These are phyloP conservation scores for Tinea semifulvella DNA, from an alignment of 2,888 invertebrate species.

Conservation along the genomic window DNA sequence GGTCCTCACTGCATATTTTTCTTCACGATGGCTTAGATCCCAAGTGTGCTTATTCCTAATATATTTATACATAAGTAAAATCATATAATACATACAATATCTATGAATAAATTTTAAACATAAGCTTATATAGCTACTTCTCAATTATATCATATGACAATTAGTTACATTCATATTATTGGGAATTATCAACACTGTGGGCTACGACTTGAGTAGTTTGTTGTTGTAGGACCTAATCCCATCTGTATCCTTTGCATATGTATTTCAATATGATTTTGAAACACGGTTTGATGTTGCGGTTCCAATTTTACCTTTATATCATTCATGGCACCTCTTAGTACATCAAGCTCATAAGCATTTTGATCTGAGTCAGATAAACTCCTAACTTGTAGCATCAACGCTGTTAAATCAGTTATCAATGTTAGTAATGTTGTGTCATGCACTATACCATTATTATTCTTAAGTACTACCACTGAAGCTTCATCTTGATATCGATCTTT, in stretches of 20 bases:
- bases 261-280: conserved; percentile 90
- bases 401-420: conserved; percentile 87
- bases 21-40: too few relatives aligned
- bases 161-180: too few relatives aligned
- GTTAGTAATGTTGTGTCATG: conserved; percentile 73
- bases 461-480: conserved; percentile 81
- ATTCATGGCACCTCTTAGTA: conserved; percentile 90
- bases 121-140: too few relatives aligned
- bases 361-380: conserved; percentile 79
- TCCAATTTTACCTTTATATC: conserved; percentile 85
- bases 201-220: conserved; percentile 21
- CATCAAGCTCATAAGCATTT: conserved; percentile 90
- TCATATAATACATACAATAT: too few relatives aligned
- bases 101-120: too few relatives aligned
- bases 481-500: conserved; percentile 88
- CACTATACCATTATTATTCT: conserved; percentile 70
- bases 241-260: conserved; percentile 91
- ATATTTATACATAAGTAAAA: too few relatives aligned
- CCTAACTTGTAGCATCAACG: conserved; percentile 89
- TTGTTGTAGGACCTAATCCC: conserved; percentile 65
- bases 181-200: background rate
- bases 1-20: too few relatives aligned
- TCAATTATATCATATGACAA: too few relatives aligned
- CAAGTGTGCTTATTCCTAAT: too few relatives aligned
- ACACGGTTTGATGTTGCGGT: conserved; percentile 77